Base-by-base conservation (phyloP, 1,140 invertebrate species). In the Dendroctonus valens region DNA sequence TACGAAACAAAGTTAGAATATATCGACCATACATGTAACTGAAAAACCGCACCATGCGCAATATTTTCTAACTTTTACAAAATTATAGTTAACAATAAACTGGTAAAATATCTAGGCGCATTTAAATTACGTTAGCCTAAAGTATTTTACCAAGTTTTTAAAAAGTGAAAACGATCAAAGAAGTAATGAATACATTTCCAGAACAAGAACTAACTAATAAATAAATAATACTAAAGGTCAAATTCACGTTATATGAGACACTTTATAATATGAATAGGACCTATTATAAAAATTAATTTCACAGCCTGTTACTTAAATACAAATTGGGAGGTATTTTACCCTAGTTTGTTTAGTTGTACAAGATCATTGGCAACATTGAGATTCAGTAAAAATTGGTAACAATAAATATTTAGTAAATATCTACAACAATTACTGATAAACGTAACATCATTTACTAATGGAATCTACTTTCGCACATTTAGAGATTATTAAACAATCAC, bases 271-370 rank as follows among this genome's bases (percentile, higher is more conserved):
- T 52, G 42, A 59, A 65, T 64, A 15, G 4, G 51, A 55, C 42
- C 61, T 55, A 64, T 15, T 57, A 65, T 50, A 63, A 52, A 69
- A 64, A 62, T 65, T 64, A 69, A 64, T 38, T 66, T 69, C 67
- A 69, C 67, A 69, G 67, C 67, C 67, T 64, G 66, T 68, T 68
- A 62, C 60, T 63, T 59, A 69, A 69, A 67, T 67, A 67, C 49
- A 62, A 52, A 59, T 52, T 61, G 42, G 3, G 60, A 11, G 65
- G 49, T 53, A 63, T 12, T 11, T n/a, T 15, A 62, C 57, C 51
- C 42, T 59, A 8, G 42, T 51, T 59, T 65, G 55, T 53, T 65
- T 59, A 65, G 63, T 59, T 65, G n/a, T 58, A 59, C 49, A 67
- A 59, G 50, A 66, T 46, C 7, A 14, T 65, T 41, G 44, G 54